Base-by-base conservation (phyloP, 2,888 invertebrate genomes). In the Orchestes rusci region DNA sequence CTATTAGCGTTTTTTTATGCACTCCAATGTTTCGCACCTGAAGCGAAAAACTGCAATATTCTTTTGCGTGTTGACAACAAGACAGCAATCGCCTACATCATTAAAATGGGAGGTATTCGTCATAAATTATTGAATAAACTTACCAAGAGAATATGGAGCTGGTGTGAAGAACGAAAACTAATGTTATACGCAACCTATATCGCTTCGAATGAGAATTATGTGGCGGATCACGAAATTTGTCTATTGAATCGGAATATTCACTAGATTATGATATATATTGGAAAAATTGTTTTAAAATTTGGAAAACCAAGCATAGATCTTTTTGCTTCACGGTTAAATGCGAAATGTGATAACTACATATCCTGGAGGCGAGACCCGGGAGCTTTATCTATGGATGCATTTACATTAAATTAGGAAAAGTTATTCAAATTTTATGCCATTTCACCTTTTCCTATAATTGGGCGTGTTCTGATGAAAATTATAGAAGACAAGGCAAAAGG, bases 1-100 rank as follows among this genome's bases (percentile, higher is more conserved):
- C 30, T 58, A 1, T 10, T 49, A 16, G 56, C 58, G 10, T 50
- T 46, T 2, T 52, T 53, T 31, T 50, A 50, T 27, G 55, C 39
- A 3, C 23, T 57, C 5, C 53, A 55, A 39, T 48, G 50, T 37
- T 55, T 58, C 47, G 53, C 54, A 3, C 16, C 15, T 5, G 23
- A 54, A 10, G 19, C 47, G 2, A 10, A 5, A 15, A 43, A 32
- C 18, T 39, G 34, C 19, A 28, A 16, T 12, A 50, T 44, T 16
- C 37, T 52, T 16, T 33, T 34, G 7, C 18, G 45, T 2, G 29
- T 51, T 27, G 51, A 51, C 17, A 51, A 51, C 16, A 48, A 45
- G 4, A 48, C 51, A 19, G 48, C 48, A 5, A 34, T 48, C 3
- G 44, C 44, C 16, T 44, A 12, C n/a, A 42, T 51, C 8, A 51